Conservation (phyloP, 2,113 vertebrate genomes). For the Arizona elegans region DNA sequence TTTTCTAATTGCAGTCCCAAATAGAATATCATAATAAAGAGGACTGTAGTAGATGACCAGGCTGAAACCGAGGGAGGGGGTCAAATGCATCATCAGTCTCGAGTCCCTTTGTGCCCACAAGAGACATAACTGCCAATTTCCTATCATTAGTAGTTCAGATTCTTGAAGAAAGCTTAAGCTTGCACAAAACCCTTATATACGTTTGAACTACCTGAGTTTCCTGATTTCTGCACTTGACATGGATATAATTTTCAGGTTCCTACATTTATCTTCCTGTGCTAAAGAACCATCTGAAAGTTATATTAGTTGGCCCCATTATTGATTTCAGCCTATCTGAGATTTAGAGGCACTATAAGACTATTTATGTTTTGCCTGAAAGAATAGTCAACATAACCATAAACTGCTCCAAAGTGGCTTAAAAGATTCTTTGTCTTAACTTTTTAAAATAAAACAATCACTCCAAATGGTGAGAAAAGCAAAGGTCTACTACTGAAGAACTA, state of each 20-base stretch:
- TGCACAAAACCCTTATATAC: background rate
- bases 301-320: background rate
- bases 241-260: background rate
- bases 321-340: background rate
- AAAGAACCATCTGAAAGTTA: background rate
- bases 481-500: slow-evolving; percentile 7
- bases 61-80: background rate
- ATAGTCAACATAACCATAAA: slow-evolving; percentile 13
- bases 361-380: slow-evolving; percentile 4
- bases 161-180: background rate
- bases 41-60: background rate
- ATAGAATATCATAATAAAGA: background rate
- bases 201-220: background rate
- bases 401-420: slow-evolving; percentile 13
- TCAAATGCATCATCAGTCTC: background rate
- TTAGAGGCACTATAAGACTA: background rate
- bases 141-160: background rate
- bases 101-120: background rate
- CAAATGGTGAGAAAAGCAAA: slow-evolving; percentile 21
- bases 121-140: background rate
- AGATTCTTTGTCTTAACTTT: slow-evolving; percentile 24
- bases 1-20: background rate
- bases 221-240: background rate
- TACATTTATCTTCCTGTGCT: background rate
- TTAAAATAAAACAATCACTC: background rate